Base-by-base conservation (phyloP, 2,888 invertebrate genomes). In the Spodoptera picta region DNA sequence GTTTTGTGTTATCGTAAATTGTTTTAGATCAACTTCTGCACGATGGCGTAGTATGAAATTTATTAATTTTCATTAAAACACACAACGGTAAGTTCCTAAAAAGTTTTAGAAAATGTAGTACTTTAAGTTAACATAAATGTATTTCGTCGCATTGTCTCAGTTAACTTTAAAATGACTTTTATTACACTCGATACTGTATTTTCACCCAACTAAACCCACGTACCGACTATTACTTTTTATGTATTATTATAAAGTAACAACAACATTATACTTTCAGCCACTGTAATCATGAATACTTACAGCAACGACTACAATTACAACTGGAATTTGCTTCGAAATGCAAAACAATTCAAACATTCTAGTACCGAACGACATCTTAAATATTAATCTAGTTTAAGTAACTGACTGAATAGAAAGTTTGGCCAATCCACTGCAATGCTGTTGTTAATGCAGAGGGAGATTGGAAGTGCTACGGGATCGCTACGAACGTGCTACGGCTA, bases 381-480 rank as follows among this genome's bases (percentile, higher is more conserved):
- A 59, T 71, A 62, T 50, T 52, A 75, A 53, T 69, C n/a, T 27
- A 59, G 23, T 44, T 24, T 24, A 53, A 47, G 46, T 45, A 48
- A 72, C 49, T 69, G 67, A 80, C 80, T 78, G 50, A 69, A 71
- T 74, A 57, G 60, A 58, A 46, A 47, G 65, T 72, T 50, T 46
- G 58, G 48, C 49, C 63, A 69, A 76, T 77, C 71, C 69, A 69
- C 75, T 65, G 65, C 62, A 66, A 61, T 72, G 69, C 70, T 71
- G 54, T 60, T 14, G 60, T 60, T 75, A 73, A 73, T 76, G 67
- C 76, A 73, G 75, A 63, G 65, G 65, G 58, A 49, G 59, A 74
- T 65, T 69, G 55, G 9, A 23, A 23, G 49, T 23, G 62, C 62
- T 47, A 51, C 45, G 65, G 12, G 4, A 14, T n/a, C 19, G 45